Conservation (phyloP, 2,113 vertebrate genomes). For the Apteryx mantelli region DNA sequence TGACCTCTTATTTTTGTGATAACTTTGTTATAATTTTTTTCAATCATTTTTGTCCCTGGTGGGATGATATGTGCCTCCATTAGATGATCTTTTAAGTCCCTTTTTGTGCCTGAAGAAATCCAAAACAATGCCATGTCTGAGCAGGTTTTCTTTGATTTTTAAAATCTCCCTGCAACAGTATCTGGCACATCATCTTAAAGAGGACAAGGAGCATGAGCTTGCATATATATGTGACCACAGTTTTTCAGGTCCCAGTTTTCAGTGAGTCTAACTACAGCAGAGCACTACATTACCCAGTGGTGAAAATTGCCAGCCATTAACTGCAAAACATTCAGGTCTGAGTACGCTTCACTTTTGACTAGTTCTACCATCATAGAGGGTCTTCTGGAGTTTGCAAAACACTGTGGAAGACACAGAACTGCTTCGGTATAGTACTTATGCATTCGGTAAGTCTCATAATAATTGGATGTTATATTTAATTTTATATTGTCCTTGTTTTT, state of each 20-base stretch:
- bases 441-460: background rate
- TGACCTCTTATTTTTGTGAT: background rate
- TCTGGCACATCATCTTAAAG: background rate
- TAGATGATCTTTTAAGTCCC: background rate
- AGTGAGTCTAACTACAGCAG: background rate
- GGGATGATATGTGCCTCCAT: background rate
- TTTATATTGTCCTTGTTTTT: background rate
- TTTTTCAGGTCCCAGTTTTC: background rate
- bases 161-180: background rate
- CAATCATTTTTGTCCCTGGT: background rate
- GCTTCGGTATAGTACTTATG: background rate
- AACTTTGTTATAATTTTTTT: slow-evolving; percentile 13
- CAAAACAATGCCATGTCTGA: background rate
- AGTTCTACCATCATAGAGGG: background rate
- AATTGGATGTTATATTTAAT: background rate
- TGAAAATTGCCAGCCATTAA: background rate
- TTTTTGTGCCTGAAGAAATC: background rate
- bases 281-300: background rate
- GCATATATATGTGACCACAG: background rate
- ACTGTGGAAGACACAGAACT: background rate
- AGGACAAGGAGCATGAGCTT: fast-evolving
- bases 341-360: background rate
- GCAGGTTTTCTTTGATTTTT: background rate
- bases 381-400: background rate
- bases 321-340: background rate